Base-by-base conservation (phyloP, 2,888 invertebrate genomes). In the Idaea biselata region DNA sequence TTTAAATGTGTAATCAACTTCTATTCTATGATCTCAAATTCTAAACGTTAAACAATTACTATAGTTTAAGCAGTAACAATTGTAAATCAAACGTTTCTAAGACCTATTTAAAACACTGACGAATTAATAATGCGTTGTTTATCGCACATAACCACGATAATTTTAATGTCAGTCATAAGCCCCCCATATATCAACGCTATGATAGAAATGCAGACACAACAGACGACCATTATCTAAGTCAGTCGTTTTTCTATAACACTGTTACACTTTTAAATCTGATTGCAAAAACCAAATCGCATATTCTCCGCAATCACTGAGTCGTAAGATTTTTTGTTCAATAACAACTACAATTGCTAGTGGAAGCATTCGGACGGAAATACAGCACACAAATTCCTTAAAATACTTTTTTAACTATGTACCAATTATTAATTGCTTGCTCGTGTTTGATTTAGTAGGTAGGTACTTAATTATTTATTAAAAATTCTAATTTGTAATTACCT, bases 241-340 rank as follows among this genome's bases (percentile, higher is more conserved):
- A 68, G 62, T 63, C 71, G 5, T 71, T 71, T 70, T 70, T 63
- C 58, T 58, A 57, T 55, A 59, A 58, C 61, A 59, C 65, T 70
- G 64, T 66, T 68, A 61, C 64, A 64, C 80, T 81, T 84, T 86
- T 86, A 84, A 18, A 56, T 86, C 81, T 79, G 69, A 73, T 72
- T 65, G 73, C 75, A 85, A 87, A 84, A 86, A 86, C 68, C 66
- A 70, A 76, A 76, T 76, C 67, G 72, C 78, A 76, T 75, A 73
- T 69, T 73, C 73, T 70, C 67, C 72, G 80, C 82, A 85, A 81
- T 83, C 81, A 82, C 68, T 80, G 82, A 81, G 79, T 83, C 80
- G 81, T 79, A 80, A 77, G 80, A 74, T 73, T 74, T 78, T 78
- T 77, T 81, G 82, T 78, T 86, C 82, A 79, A 17, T 54, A 56